These are phyloP conservation scores for Phrynosoma blainvillii DNA, from an alignment of 2,113 vertebrate genomes.

Conservation along the genomic window DNA sequence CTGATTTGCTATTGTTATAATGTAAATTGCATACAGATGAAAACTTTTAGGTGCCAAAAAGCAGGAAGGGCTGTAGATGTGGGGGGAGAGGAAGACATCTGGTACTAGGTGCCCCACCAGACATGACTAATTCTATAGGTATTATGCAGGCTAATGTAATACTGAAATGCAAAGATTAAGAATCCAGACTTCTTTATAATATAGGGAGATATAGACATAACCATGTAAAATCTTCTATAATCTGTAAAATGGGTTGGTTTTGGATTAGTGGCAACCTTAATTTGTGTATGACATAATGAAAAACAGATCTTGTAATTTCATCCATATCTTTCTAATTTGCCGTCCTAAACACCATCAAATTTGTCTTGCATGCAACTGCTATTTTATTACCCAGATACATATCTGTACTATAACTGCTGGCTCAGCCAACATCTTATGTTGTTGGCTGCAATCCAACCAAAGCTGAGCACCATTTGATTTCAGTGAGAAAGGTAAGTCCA, in stretches of 20 bases:
- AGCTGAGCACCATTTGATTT: constrained; percentile 1
- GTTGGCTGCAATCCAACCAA: background rate
- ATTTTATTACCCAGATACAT: background rate
- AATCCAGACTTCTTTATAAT: constrained; percentile 40
- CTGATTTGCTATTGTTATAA: constrained; percentile 75
- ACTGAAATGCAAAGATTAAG: constrained; percentile 75
- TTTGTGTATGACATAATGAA: constrained; percentile 39
- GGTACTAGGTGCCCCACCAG: constrained; percentile 79
- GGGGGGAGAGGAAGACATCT: constrained; percentile 80
- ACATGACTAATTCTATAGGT: constrained; percentile 82
- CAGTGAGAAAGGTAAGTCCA: background rate
- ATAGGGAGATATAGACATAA: constrained; percentile 57
- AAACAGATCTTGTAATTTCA: background rate
- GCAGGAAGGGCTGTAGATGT: constrained; percentile 64
- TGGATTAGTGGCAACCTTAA: constrained; percentile 43
- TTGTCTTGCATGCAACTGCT: background rate
- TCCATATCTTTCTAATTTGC: background rate
- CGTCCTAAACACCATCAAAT: background rate
- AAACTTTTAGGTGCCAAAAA: constrained; percentile 76
- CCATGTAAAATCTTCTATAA: constrained; percentile 9
- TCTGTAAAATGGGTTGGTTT: constrained; percentile 56
- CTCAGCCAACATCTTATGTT: background rate
- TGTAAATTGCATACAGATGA: constrained; percentile 82
- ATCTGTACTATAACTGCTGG: background rate
- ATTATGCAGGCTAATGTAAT: constrained; percentile 82